Percentiles rank a stretch among this genome's conserved stretches.
These are phyloP conservation scores for Periparus ater DNA, from an alignment of 2,797 vertebrate genomes.

Conservation along the genomic window DNA sequence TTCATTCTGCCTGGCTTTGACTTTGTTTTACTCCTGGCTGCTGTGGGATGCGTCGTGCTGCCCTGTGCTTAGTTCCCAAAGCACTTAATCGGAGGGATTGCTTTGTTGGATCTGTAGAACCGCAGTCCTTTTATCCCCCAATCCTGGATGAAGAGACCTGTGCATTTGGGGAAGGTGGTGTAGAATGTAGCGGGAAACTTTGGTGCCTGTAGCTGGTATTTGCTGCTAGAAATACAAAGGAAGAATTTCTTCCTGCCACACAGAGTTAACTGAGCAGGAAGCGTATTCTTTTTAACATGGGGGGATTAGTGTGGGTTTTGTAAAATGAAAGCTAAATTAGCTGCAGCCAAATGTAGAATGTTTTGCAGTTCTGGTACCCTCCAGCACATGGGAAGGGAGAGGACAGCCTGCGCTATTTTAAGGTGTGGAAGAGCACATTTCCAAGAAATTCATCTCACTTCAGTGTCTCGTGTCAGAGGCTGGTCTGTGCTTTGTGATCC, in stretches of 20 bases:
- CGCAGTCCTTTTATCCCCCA: not conserved
- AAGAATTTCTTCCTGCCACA: constrained; percentile 37
- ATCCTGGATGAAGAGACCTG: constrained; percentile 8
- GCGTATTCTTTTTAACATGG: not conserved
- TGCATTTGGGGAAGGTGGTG: not conserved
- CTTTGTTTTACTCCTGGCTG: constrained; percentile 40
- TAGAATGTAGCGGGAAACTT: not conserved
- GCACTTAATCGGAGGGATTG: constrained; percentile 9
- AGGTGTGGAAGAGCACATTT: not conserved
- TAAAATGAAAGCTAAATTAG: constrained; percentile 45
- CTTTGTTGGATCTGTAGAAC: constrained; percentile 35
- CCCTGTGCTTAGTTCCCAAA: constrained; percentile 22
- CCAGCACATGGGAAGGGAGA: constrained; percentile 6
- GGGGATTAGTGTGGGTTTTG: constrained; percentile 34
- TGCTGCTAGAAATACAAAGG: constrained; percentile 45
- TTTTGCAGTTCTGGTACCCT: constrained; percentile 17
- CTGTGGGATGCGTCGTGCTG: not conserved
- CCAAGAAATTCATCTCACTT: not conserved
- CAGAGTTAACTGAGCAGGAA: constrained; percentile 53
- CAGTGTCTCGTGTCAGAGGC: not conserved
- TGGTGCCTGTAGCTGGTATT: constrained; percentile 24
- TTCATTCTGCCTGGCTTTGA: constrained; percentile 19
- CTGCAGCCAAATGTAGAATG: constrained; percentile 6
- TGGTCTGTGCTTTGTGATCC: not conserved
- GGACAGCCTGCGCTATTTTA: constrained; percentile 12